Conservation (phyloP, 2,888 invertebrate species). For the Perithous albicinctus region DNA sequence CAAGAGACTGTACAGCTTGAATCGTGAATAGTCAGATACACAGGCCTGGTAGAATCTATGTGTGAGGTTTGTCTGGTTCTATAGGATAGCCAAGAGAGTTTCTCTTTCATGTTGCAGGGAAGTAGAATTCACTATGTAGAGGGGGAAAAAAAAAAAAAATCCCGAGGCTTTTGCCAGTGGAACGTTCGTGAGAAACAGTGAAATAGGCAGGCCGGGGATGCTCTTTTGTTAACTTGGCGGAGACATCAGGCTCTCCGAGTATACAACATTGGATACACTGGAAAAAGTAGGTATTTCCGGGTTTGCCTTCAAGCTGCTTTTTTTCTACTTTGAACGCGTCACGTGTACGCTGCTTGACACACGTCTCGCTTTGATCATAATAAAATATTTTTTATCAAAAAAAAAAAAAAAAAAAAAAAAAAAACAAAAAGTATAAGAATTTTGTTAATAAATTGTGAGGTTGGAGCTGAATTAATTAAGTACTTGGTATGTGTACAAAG, state of each 20-base stretch:
- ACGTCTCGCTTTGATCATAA: conserved; percentile 10
- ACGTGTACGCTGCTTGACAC: not conserved
- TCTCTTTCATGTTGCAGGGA: conserved; percentile 41
- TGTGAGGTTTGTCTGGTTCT: not conserved
- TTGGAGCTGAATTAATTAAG: conserved; percentile 12
- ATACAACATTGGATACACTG: not conserved
- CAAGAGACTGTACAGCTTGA: not conserved
- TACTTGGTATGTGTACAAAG: not conserved
- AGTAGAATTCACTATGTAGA: not conserved
- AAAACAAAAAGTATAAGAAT: not conserved
- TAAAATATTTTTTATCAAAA: conserved; percentile 2
- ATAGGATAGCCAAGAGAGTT: conserved; percentile 11
- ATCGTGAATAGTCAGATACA: not conserved
- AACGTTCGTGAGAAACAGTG: conserved; percentile 20
- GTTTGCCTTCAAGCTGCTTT: conserved; percentile 19
- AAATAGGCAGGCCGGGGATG: conserved; percentile 11
- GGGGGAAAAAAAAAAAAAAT: too few relatives aligned
- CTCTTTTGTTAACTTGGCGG: conserved; percentile 36
- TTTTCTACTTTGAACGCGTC: not conserved
- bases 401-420: too few relatives aligned
- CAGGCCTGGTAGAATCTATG: not conserved
- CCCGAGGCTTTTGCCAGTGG: not conserved
- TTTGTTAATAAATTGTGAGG: not conserved
- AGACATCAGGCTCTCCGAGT: conserved; percentile 3
- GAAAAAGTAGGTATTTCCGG: conserved; percentile 45